Conservation (phyloP, 2,113 vertebrate genomes). For the Trogon surrucura region DNA sequence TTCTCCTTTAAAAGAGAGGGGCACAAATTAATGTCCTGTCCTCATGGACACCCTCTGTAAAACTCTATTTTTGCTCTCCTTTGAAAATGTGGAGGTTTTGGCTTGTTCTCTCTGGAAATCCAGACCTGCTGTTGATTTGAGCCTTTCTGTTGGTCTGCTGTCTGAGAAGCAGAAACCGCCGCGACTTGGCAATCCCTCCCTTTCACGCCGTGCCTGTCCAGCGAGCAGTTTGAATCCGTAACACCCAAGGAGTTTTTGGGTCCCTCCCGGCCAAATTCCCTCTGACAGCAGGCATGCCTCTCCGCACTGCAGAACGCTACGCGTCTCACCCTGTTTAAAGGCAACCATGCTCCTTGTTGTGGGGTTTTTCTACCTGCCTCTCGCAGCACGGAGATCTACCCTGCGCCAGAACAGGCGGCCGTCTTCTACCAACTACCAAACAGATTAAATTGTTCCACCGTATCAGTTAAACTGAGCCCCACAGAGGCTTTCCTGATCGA, state of each 20-base stretch:
- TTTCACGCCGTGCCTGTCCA: background rate
- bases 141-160: background rate
- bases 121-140: background rate
- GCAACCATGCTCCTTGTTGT: background rate
- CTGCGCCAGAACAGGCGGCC: background rate
- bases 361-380: background rate
- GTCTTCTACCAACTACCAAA: background rate
- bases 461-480: background rate
- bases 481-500: background rate
- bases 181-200: background rate
- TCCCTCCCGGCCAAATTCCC: background rate
- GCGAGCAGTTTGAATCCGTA: background rate
- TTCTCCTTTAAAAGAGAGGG: background rate
- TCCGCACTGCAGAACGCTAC: background rate
- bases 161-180: background rate
- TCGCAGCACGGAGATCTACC: background rate
- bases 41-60: background rate
- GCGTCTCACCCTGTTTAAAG: background rate
- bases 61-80: background rate
- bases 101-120: background rate
- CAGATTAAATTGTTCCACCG: background rate
- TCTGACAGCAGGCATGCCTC: background rate
- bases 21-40: background rate
- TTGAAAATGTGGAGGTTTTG: background rate
- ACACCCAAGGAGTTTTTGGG: background rate